Base-by-base conservation (phyloP, 92 coral and sea anemone species). In the Montipora capitata region DNA sequence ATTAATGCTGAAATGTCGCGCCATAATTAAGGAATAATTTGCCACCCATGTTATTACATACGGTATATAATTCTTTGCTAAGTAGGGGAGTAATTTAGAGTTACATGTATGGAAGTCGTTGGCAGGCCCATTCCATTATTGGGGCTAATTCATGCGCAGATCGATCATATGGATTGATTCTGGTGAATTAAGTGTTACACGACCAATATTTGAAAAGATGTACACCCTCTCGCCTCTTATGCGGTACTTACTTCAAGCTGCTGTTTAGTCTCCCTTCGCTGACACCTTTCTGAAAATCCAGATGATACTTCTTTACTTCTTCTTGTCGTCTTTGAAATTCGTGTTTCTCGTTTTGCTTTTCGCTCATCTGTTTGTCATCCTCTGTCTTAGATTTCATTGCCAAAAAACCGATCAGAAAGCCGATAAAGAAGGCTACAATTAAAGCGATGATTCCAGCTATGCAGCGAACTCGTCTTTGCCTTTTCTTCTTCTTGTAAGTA, bases 331-430 rank as follows among this genome's bases (percentile, higher is more conserved):
- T 17, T 69, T 72, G 70, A 15, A 80, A 68, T 18, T 51, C 74
- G 4, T 54, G n/a, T 65, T 27, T 48, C 20, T 18, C 14, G 4
- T 77, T 2, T 3, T 14, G 12, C 39, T 3, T n/a, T 13, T 58
- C 15, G 35, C 51, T 38, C 13, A 41, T 16, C 8, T 49, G 5
- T 5, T 59, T 40, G 2, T 58, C 7, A 3, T 58, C 43, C 12
- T 61, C 51, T 14, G 88, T 18, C 27, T 45, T 44, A 1, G 68
- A 39, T 72, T 91, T 91, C 43, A 74, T 64, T 52, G 85, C 81
- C 12, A 92, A 69, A 57, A 59, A 89, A 7, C 95, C 95, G 48
- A 92, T 89, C 61, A 92, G 16, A 38, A 92, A 73, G 2, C 95
- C 95, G 45, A 85, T 65, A 10, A 80, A 57, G 65, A 92, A 79